Evolutionary conservation across 2,113 vertebrate genomes (phyloP).

Genomic region (Gallinago paraguaiae): DNA sequence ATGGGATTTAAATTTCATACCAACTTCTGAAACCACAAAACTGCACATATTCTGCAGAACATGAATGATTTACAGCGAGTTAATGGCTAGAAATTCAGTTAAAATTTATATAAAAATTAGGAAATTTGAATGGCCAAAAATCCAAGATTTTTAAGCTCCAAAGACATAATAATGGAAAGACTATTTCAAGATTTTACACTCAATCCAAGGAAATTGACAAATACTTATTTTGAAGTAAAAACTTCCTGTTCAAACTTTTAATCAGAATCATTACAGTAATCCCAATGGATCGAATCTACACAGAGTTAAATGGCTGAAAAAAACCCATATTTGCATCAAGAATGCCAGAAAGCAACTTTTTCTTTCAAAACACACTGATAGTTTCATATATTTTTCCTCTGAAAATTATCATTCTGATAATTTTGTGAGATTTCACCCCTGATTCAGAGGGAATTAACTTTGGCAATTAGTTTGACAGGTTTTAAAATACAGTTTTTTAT

Average conservation of each 20-base stretch:
- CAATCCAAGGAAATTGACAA: not conserved
- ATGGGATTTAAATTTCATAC: not conserved
- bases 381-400: not conserved
- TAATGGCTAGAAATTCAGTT: not conserved
- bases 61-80: not conserved
- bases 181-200: not conserved
- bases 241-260: not conserved
- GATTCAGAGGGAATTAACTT: not conserved
- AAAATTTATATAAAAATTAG: not conserved
- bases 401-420: not conserved
- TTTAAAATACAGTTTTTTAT: fast-evolving
- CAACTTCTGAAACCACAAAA: not conserved
- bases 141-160: not conserved
- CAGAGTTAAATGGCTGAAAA: not conserved
- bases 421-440: fast-evolving
- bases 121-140: not conserved
- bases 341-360: not conserved
- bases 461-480: not conserved
- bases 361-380: not conserved
- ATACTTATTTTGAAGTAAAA: not conserved
- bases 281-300: fast-evolving
- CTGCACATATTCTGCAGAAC: not conserved
- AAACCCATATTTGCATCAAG: not conserved
- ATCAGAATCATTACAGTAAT: not conserved
- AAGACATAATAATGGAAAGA: not conserved